These are phyloP conservation scores for Speoplatyrhinus poulsoni DNA, from an alignment of 2,113 vertebrate genomes.

Conservation along the genomic window DNA sequence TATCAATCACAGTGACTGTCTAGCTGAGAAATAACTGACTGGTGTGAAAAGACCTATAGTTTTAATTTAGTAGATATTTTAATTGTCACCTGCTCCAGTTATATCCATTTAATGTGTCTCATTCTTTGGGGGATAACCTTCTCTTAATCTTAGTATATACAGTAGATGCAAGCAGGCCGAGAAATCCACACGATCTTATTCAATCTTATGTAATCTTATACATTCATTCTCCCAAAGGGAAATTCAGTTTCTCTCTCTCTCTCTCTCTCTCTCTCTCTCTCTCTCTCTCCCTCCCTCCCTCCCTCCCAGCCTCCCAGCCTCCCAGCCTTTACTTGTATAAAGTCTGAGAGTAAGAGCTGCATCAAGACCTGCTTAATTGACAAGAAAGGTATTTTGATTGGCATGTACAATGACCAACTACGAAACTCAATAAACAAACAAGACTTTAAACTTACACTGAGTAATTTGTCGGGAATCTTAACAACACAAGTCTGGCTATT, in stretches of 20 bases:
- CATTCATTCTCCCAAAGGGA: conserved; percentile 38
- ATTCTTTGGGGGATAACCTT: conserved; percentile 8
- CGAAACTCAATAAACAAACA: too few species aligned
- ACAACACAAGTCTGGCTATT: too few species aligned
- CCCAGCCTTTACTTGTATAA: too few species aligned
- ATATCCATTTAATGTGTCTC: conserved; percentile 5
- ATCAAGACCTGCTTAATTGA: too few species aligned
- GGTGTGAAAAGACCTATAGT: too few species aligned
- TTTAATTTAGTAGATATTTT: background rate
- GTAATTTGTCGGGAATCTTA: too few species aligned
- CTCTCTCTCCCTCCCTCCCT: conserved; percentile 21
- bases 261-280: conserved; percentile 2
- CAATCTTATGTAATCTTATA: conserved; percentile 45
- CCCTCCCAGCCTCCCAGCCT: background rate
- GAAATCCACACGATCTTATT: conserved; percentile 19
- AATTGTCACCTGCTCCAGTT: background rate
- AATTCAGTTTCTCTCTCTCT: conserved; percentile 34
- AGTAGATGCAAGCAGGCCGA: conserved; percentile 1
- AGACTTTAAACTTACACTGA: too few species aligned
- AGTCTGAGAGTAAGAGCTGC: too few species aligned
- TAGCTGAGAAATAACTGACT: too few species aligned
- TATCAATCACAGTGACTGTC: background rate
- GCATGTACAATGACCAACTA: too few species aligned
- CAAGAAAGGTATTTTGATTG: too few species aligned
- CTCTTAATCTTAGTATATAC: background rate